Evolutionary conservation across 2,888 invertebrate species (phyloP), one percentile per base, ranked within the genome.

Genomic region (Dynastes grantii): DNA sequence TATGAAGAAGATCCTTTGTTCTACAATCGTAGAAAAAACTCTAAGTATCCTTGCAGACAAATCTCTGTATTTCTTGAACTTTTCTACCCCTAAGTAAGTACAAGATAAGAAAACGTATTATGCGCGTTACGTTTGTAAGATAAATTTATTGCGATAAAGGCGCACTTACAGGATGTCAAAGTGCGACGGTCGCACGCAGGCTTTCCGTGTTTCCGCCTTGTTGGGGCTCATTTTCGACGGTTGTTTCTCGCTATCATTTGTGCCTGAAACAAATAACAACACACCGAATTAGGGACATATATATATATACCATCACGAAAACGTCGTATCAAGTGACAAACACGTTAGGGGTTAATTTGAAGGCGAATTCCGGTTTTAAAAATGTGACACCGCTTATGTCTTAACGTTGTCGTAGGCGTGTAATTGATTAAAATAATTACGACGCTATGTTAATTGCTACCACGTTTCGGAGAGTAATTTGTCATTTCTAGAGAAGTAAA

Each of bases 211-310:
- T 79, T 87, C 87, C 73, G 82, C 81, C 81, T 85, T 87, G 53
- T 83, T 77, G 32, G 86, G 85, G 82, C 85, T 87, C 87, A 87
- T 87, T 83, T 83, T 86, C 81, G 77, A 40, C 63, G 61, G 32
- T 55, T 37, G 55, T 63, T 64, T 37, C 22, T 58, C 5, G 49
- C 37, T 70, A 45, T 63, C 65, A 70, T 80, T 71, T 37, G 22
- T 49, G 78, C 78, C 78, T 81, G 79, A 80, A 79, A 71, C 65
- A 32, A 64, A 45, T 45, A 45, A 76, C n/a, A 65, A 22, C 32
- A 51, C 8, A 29, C 64, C 27, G 37, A 76, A 53, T 64, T 37
- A 65, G 37, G 22, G 13, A 71, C 13, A 70, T 37, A 29, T 51
- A 70, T 27, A 1, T 32, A 58, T 22, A 40, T 45, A 11, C 45